A percentile compares a stretch with the other conserved stretches of the same genome.
These are phyloP conservation scores for Capricornis sumatraensis DNA, from an alignment of 2,113 vertebrate genomes.

Conservation along the genomic window DNA sequence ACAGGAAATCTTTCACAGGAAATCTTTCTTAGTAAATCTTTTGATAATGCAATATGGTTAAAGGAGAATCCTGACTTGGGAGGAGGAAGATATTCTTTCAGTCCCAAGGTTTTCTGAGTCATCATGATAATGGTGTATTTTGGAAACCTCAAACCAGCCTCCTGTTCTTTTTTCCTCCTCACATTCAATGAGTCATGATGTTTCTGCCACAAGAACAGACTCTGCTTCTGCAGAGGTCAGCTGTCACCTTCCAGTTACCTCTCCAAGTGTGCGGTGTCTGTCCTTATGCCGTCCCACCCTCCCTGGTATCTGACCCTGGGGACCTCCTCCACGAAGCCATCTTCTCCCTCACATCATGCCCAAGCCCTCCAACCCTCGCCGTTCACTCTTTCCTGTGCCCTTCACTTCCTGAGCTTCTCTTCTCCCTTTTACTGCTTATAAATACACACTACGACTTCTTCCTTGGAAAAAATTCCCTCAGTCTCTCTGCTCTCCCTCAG, in stretches of 20 bases:
- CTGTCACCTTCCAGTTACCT: slow-evolving; percentile 17
- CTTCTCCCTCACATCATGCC: background rate
- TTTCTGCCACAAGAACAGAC: background rate
- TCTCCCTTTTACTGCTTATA: background rate
- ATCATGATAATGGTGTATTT: background rate
- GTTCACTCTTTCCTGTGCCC: background rate
- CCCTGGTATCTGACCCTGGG: background rate
- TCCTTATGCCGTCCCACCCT: background rate
- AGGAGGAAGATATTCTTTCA: background rate
- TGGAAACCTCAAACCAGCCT: background rate
- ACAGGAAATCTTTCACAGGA: background rate
- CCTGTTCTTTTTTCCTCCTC: background rate
- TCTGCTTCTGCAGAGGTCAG: slow-evolving; percentile 9
- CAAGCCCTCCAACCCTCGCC: background rate
- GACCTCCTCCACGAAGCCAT: background rate
- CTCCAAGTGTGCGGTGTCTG: background rate
- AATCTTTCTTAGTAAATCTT: background rate
- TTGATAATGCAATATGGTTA: background rate
- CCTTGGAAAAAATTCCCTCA: background rate
- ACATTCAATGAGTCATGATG: background rate
- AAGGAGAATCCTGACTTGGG: background rate
- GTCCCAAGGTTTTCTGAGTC: background rate
- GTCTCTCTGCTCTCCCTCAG: background rate
- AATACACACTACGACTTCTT: background rate
- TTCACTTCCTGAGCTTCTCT: background rate